Percentiles rank a stretch among this genome's conserved stretches.
Conservation (phyloP, 2,113 vertebrate genomes). For the Phycodurus eques region DNA sequence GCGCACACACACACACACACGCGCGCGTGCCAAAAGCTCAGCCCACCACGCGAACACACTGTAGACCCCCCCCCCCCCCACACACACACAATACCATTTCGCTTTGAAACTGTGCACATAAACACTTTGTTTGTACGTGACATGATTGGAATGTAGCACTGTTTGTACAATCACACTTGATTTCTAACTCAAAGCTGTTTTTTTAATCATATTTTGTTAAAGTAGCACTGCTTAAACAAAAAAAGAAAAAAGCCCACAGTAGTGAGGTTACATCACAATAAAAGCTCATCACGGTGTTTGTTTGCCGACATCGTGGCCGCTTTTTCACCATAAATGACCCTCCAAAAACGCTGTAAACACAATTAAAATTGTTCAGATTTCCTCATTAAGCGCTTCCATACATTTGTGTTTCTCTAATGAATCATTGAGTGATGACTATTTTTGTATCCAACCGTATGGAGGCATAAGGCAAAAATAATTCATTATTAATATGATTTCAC, state of each 20-base stretch:
- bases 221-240: background rate
- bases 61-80: background rate
- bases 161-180: conserved; percentile 7
- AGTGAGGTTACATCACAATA: background rate
- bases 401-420: background rate
- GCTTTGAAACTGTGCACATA: conserved; percentile 5
- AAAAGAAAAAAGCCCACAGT: background rate
- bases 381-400: background rate
- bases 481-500: background rate
- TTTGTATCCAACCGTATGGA: background rate
- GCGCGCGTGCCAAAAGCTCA: background rate
- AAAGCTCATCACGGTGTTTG: background rate
- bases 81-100: conserved; percentile 8
- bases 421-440: background rate
- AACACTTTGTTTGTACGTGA: conserved; percentile 7
- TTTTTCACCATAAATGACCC: background rate
- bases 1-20: background rate
- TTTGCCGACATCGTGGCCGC: background rate
- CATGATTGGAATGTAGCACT: conserved; percentile 9
- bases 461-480: background rate
- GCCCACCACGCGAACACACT: background rate
- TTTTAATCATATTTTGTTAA: background rate
- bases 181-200: background rate
- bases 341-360: background rate
- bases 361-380: background rate